Evolutionary conservation across 2,888 invertebrate genomes (phyloP), one percentile per base, ranked within the genome.

Genomic region (Vannuccia rotundouncinata): DNA sequence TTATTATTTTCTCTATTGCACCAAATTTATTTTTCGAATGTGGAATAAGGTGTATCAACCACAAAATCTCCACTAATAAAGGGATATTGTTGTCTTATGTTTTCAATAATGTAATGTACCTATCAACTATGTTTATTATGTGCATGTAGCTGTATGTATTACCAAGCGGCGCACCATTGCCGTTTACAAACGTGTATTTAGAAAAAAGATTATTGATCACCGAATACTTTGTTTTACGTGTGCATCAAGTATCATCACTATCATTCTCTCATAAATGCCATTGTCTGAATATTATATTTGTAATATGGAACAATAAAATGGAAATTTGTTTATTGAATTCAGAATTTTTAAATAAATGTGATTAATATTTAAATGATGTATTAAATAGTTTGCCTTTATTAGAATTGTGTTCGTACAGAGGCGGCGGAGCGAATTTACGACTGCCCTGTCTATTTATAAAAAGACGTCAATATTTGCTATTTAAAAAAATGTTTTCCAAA

Each of bases 391-490:
- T n/a, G n/a, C n/a, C n/a, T n/a, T n/a, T n/a, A n/a, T n/a, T n/a
- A n/a, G n/a, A n/a, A 45, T 45, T 45, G 17, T 5, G 17, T 45
- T 45, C 25, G 25, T 22, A 13, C 66, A 66, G 66, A 66, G 66
- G 66, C 66, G 22, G 66, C 66, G 66, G 66, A 66, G 66, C 25
- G 66, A 5, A 66, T 22, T 66, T 66, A 66, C 17, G 66, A 66
- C 66, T 66, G 66, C 66, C 66, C 66, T 66, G 25, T 17, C 66
- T 66, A 66, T 66, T 66, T 66, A 5, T 66, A 66, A 66, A 66
- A 66, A 66, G 66, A 27, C 66, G 66, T 27, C 66, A 66, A 45
- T 45, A 45, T 45, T 17, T 45, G 17, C 5, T 45, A 45, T 45
- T 13, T 17, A 45, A 45, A 45, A 66, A 66, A 66, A n/a, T 66